Evolutionary conservation across 2,113 vertebrate species (phyloP).

Genomic region (Protobothrops flavoviridis): DNA sequence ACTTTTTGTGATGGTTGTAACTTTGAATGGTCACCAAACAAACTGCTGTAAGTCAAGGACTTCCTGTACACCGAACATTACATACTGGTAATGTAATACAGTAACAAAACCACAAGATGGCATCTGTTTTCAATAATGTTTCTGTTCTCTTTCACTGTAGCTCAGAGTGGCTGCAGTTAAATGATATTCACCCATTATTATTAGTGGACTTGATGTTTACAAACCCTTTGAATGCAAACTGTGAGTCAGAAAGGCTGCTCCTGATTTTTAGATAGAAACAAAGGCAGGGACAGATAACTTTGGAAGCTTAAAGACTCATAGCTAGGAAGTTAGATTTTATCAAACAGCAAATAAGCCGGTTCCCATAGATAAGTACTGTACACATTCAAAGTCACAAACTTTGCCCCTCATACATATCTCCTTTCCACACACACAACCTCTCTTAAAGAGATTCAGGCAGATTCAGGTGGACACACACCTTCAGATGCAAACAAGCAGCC

Average conservation of each 20-base stretch:
- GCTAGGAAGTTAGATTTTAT: neutral
- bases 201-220: neutral
- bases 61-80: neutral
- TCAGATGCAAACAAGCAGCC: neutral
- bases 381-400: neutral
- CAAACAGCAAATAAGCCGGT: neutral
- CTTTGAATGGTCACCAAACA: neutral
- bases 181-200: neutral
- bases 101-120: slow-evolving; percentile 20
- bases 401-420: neutral
- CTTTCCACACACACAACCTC: neutral
- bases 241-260: neutral
- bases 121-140: neutral
- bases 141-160: neutral
- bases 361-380: neutral
- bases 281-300: neutral
- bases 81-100: neutral
- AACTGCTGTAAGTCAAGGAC: neutral
- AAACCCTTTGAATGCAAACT: neutral
- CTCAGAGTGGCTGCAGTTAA: neutral
- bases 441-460: neutral
- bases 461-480: neutral
- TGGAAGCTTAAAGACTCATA: neutral
- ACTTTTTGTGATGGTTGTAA: neutral
- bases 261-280: neutral